phyloP scores from a whole-genome alignment of 2,888 invertebrate species.

The Volucella inanis region DNA sequence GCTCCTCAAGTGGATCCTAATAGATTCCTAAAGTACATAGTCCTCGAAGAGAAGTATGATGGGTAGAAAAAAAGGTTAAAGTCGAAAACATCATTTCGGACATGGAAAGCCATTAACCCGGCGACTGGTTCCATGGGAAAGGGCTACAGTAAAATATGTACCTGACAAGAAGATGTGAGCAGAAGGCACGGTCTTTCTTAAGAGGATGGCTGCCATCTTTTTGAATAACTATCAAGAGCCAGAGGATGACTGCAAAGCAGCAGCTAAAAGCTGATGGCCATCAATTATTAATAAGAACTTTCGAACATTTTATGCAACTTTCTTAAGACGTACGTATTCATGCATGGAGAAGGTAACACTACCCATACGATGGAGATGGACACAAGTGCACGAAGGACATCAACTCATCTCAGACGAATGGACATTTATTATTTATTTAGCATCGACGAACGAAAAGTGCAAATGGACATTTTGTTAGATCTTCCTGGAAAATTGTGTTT shows the following conservation, averaged over 20 bases:
- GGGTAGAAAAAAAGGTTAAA: conserved; percentile 4
- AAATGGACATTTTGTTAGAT: conserved; percentile 65
- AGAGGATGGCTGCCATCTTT: conserved; percentile 36
- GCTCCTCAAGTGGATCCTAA: conserved; percentile 51
- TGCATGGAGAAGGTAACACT: conserved; percentile 58
- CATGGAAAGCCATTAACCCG: conserved; percentile 70
- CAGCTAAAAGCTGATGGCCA: conserved; percentile 54
- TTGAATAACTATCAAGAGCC: conserved; percentile 53
- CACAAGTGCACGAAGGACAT: conserved; percentile 53
- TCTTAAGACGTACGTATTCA: conserved; percentile 71
- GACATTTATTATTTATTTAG: conserved; percentile 73
- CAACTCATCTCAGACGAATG: conserved; percentile 73
- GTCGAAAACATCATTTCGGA: conserved; percentile 45
- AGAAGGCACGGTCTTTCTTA: conserved; percentile 3
- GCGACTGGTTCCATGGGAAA: neutral
- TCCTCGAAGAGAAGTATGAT: neutral
- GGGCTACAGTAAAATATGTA: conserved; percentile 5
- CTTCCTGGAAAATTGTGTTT: conserved; percentile 42
- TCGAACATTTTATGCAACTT: conserved; percentile 75
- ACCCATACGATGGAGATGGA: conserved; percentile 43
- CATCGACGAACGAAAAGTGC: conserved; percentile 70
- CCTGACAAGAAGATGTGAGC: conserved; percentile 1
- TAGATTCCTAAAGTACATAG: conserved; percentile 48
- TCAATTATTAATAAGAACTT: conserved; percentile 74
- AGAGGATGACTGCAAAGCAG: conserved; percentile 24